Evolutionary conservation across 2,888 invertebrate genomes (phyloP).

Genomic region (Neoascia interrupta): DNA sequence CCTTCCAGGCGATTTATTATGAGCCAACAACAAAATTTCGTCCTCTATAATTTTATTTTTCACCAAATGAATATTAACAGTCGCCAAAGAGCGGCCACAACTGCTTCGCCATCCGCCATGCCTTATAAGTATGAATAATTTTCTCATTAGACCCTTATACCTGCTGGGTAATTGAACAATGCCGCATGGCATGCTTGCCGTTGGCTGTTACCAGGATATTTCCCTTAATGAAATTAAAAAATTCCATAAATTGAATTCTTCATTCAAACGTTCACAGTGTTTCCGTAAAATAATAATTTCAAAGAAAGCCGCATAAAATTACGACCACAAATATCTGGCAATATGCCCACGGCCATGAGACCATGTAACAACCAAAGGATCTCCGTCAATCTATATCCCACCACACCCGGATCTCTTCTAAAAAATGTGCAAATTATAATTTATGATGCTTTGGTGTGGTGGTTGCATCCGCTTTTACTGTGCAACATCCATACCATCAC

Average conservation of each 20-base stretch:
- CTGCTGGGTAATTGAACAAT: slow-evolving; percentile 33
- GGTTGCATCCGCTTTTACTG: slow-evolving; percentile 41
- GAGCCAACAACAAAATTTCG: not conserved
- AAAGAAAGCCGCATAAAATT: not conserved
- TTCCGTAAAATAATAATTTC: too few species aligned
- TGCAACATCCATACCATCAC: slow-evolving; percentile 52
- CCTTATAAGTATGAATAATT: slow-evolving; percentile 41
- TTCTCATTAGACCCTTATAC: slow-evolving; percentile 47
- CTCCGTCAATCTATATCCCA: slow-evolving; percentile 19
- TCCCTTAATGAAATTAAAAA: slow-evolving; percentile 52
- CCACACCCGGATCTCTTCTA: not conserved
- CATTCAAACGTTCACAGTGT: not conserved
- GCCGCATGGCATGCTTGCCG: not conserved
- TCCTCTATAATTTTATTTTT: not conserved
- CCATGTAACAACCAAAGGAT: not conserved
- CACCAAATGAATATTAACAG: slow-evolving; percentile 26
- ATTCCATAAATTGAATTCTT: slow-evolving; percentile 16
- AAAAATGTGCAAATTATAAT: slow-evolving; percentile 56
- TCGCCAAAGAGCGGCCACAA: too few species aligned
- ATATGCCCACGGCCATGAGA: slow-evolving; percentile 4
- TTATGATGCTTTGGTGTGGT: slow-evolving; percentile 41
- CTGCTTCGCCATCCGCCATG: not conserved
- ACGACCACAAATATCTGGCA: slow-evolving; percentile 6
- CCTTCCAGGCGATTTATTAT: slow-evolving; percentile 33
- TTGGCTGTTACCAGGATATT: not conserved